A percentile compares a stretch with the other conserved stretches of the same genome.
These are phyloP conservation scores for Drosophila kokeensis DNA, from an alignment of 2,888 invertebrate genomes.

Conservation along the genomic window DNA sequence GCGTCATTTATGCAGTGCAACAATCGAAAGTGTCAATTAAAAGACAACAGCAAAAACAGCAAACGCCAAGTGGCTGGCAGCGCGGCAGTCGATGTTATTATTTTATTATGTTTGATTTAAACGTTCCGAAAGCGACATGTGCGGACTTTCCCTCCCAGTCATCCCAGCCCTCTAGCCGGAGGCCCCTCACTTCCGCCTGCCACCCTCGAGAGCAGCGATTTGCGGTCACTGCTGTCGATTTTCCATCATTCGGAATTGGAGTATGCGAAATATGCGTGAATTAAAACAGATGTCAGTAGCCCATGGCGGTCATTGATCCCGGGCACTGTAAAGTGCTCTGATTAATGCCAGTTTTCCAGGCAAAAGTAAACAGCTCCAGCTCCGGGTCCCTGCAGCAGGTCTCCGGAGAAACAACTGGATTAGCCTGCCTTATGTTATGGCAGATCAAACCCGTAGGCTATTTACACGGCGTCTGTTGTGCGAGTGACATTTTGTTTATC, in stretches of 20 bases:
- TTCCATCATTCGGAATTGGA: constrained; percentile 37
- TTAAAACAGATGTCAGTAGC: constrained; percentile 67
- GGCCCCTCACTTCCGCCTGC: neutral
- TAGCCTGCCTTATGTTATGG: constrained; percentile 23
- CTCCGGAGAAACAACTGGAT: constrained; percentile 41
- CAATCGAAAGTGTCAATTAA: constrained; percentile 82
- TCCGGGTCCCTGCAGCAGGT: constrained; percentile 11
- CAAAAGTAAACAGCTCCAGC: constrained; percentile 48
- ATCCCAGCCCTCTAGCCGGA: neutral
- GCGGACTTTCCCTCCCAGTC: constrained; percentile 38
- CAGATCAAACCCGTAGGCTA: constrained; percentile 23
- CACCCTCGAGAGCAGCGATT: constrained; percentile 35
- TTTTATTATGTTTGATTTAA: constrained; percentile 76
- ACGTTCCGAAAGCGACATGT: constrained; percentile 60
- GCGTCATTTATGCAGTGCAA: constrained; percentile 47
- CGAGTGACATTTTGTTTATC: constrained; percentile 49
- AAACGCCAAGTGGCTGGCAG: constrained; percentile 43
- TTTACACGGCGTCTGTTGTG: constrained; percentile 17
- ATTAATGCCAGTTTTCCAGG: constrained; percentile 57
- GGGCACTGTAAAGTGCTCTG: constrained; percentile 53
- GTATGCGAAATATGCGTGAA: constrained; percentile 60
- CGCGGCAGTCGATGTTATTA: constrained; percentile 50
- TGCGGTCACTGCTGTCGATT: constrained; percentile 53
- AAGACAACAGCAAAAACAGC: constrained; percentile 53
- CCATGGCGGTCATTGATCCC: constrained; percentile 65